phyloP scores from a whole-genome alignment of 2,113 vertebrate genomes.

The Oceanodroma tethys region DNA sequence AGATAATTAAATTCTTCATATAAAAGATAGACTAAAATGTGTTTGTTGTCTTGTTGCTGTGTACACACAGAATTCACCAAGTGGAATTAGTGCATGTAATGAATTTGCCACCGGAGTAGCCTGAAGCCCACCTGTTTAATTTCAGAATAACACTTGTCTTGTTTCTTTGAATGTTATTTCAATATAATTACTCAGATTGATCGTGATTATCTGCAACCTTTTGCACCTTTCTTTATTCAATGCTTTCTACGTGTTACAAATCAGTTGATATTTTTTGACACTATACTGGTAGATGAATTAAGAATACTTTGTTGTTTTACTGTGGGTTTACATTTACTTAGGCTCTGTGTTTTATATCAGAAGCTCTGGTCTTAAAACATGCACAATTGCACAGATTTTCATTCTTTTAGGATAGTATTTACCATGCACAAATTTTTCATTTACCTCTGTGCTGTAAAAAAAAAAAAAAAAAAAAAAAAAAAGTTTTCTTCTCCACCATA shows the following conservation, averaged over 20 bases:
- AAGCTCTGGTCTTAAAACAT: not conserved
- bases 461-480: not conserved
- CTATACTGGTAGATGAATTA: not conserved
- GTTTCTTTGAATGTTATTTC: not conserved
- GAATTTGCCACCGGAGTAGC: not conserved
- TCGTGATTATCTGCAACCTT: not conserved
- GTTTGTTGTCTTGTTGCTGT: conserved; percentile 76
- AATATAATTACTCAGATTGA: not conserved
- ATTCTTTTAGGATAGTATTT: not conserved
- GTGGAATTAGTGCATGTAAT: not conserved
- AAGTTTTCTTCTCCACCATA: not conserved
- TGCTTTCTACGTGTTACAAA: not conserved
- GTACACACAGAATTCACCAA: not conserved
- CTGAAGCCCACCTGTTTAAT: not conserved
- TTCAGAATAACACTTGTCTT: not conserved
- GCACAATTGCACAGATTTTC: not conserved
- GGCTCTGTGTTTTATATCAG: not conserved
- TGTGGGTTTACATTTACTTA: not conserved
- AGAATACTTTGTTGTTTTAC: not conserved
- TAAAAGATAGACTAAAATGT: conserved; percentile 78
- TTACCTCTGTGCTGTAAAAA: not conserved
- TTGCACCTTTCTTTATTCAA: not conserved
- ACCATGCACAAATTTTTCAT: not conserved
- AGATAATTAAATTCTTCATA: conserved; percentile 89
- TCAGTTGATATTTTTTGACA: not conserved